Conservation (phyloP, 2,113 vertebrate species). For the Theristicus caerulescens region DNA sequence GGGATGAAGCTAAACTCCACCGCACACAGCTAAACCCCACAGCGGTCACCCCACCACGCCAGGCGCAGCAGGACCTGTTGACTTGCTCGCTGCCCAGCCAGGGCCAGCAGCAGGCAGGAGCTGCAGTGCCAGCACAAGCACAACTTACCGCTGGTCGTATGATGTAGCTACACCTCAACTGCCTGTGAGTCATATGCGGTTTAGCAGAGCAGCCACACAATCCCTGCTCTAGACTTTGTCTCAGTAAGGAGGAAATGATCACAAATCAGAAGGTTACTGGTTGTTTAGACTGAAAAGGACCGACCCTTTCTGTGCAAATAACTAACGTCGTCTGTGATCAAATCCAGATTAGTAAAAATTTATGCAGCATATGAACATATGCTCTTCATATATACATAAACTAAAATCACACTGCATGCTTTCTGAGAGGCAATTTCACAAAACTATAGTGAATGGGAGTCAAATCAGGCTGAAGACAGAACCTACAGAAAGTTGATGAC, state of each 20-base stretch:
- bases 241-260: not conserved
- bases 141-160: accelerated
- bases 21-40: not conserved
- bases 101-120: not conserved
- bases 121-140: not conserved
- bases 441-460: not conserved
- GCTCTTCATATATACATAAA: not conserved
- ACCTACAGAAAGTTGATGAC: not conserved
- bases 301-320: not conserved
- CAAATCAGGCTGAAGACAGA: slow-evolving; percentile 23
- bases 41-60: not conserved
- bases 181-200: accelerated
- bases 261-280: not conserved
- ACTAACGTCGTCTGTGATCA: not conserved
- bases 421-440: not conserved
- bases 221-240: not conserved
- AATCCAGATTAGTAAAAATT: not conserved
- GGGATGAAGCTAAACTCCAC: not conserved
- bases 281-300: not conserved
- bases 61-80: not conserved
- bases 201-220: not conserved
- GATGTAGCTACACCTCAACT: not conserved
- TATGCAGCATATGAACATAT: not conserved
- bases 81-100: not conserved
- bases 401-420: not conserved